phyloP scores from a whole-genome alignment of 2,113 vertebrate species.

The Pollimyrus isidori region DNA sequence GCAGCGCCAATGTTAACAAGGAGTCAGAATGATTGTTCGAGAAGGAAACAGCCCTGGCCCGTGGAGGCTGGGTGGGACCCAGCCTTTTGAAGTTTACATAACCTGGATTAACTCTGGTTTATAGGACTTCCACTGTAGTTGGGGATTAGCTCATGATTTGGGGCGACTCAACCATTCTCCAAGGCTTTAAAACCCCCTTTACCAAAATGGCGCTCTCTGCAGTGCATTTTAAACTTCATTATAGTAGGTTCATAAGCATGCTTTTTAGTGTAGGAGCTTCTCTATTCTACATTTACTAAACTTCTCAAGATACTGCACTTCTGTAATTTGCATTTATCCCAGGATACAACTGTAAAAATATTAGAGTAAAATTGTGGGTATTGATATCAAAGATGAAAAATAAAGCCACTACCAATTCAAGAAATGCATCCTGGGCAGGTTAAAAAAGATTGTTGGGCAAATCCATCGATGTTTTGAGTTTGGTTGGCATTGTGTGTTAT shows the following conservation, averaged over 20 bases:
- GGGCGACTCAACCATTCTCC: neutral
- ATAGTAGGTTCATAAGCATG: neutral
- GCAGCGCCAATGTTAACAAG: neutral
- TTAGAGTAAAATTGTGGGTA: neutral
- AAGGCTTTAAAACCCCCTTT: neutral
- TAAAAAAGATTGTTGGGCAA: neutral
- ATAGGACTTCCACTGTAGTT: neutral
- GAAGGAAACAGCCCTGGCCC: neutral
- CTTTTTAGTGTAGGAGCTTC: neutral
- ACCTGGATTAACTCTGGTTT: neutral
- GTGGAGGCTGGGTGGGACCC: neutral
- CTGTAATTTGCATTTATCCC: too few species aligned
- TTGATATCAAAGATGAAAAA: neutral
- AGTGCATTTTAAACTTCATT: neutral
- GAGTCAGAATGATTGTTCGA: neutral
- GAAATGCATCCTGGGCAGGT: neutral
- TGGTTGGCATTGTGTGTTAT: neutral
- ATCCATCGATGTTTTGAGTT: neutral
- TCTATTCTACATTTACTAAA: neutral
- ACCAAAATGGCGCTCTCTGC: neutral
- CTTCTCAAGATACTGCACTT: neutral
- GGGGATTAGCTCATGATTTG: neutral
- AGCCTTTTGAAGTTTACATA: neutral
- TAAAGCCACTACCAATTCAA: neutral
- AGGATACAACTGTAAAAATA: neutral